Evolutionary conservation across 2,113 vertebrate species (phyloP).

Genomic region (Rhinichthys klamathensis): DNA sequence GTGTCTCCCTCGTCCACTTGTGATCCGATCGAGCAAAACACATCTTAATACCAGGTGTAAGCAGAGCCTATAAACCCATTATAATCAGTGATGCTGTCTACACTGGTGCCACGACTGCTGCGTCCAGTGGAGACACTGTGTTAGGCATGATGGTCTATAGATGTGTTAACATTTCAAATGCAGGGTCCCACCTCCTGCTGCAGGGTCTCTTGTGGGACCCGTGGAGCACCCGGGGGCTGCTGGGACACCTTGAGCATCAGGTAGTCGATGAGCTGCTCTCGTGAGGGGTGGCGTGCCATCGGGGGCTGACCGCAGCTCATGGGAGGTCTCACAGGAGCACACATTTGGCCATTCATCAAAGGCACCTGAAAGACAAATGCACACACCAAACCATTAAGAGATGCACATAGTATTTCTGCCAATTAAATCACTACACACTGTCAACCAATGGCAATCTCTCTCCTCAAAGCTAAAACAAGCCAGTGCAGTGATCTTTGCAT

Average conservation of each 20-base stretch:
- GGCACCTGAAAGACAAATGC: constrained; percentile 79
- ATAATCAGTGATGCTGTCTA: no score
- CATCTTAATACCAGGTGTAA: no score
- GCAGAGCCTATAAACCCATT: no score
- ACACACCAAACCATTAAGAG: neutral
- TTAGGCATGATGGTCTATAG: neutral
- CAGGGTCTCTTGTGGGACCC: constrained; percentile 79
- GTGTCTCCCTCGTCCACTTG: no score
- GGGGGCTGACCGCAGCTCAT: constrained; percentile 82
- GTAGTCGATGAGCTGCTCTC: constrained; percentile 97
- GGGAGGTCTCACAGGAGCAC: constrained; percentile 81
- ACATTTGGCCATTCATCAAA: constrained; percentile 95
- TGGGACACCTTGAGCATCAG: constrained; percentile 96
- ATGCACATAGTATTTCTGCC: neutral
- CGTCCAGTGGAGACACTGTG: no score
- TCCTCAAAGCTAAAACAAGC: neutral
- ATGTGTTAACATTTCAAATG: neutral
- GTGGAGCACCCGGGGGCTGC: constrained; percentile 79
- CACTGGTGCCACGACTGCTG: no score
- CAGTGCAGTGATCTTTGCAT: no score
- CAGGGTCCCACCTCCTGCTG: constrained; percentile 83
- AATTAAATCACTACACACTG: neutral
- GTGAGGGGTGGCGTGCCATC: constrained; percentile 91
- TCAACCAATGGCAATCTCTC: neutral
- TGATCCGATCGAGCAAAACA: no score